Conservation (phyloP, 2,113 vertebrate species). For the Lasiurus borealis region DNA sequence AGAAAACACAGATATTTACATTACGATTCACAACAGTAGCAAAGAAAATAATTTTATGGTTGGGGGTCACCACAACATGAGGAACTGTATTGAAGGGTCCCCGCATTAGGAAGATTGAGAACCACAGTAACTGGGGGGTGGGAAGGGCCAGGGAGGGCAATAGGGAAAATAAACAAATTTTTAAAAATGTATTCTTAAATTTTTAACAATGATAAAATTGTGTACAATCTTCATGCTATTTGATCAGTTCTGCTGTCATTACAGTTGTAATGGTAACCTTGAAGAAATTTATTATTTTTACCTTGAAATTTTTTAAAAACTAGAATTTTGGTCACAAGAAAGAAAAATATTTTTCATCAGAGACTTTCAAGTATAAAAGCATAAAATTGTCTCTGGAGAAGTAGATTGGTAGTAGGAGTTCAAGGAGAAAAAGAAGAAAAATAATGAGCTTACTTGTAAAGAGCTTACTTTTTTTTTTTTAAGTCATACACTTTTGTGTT, state of each 20-base stretch:
- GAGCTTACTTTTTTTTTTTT: background rate
- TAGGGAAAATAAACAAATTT: no score
- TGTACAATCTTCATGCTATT: background rate
- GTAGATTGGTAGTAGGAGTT: background rate
- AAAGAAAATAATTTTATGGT: no score
- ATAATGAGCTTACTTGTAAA: no score
- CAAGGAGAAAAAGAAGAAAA: slow-evolving; percentile 43
- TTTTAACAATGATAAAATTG: background rate
- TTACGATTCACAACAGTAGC: no score
- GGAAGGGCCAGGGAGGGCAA: no score
- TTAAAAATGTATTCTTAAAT: background rate
- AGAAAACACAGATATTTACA: no score
- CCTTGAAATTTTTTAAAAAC: background rate
- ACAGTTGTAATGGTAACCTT: slow-evolving; percentile 30
- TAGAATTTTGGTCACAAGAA: slow-evolving; percentile 7
- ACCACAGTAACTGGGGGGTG: no score
- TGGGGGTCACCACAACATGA: no score
- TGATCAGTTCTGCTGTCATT: background rate
- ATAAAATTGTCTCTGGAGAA: slow-evolving; percentile 2
- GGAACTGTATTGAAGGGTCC: no score
- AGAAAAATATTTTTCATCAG: slow-evolving; percentile 33
- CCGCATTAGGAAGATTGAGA: no score
- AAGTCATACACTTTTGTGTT: no score
- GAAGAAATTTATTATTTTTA: background rate
- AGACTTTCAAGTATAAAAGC: slow-evolving; percentile 31